Conservation (phyloP, 2,113 vertebrate species). For the Himantopus leucocephalus region DNA sequence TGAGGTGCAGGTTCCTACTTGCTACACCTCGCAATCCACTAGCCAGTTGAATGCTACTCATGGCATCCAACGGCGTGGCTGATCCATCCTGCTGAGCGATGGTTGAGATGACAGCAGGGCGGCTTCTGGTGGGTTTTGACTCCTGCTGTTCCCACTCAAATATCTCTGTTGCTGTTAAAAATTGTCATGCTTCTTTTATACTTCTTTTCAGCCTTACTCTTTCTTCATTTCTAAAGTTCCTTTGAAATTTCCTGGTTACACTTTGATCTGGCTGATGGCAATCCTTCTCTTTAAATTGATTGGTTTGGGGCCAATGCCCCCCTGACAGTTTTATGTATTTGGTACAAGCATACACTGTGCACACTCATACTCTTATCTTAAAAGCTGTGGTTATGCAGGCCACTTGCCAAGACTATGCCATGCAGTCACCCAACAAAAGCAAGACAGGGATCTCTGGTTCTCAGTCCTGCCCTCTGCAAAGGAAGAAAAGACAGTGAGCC, state of each 20-base stretch:
- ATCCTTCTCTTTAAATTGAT: not conserved
- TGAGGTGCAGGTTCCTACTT: not conserved
- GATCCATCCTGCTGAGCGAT: not conserved
- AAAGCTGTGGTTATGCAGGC: not conserved
- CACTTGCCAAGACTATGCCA: not conserved
- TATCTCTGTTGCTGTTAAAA: not conserved
- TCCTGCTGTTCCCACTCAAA: not conserved
- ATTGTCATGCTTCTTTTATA: not conserved
- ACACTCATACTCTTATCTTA: fast-evolving
- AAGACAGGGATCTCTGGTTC: not conserved
- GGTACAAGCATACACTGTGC: no score
- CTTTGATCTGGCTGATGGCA: not conserved
- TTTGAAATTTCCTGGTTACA: not conserved
- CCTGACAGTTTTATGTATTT: not conserved
- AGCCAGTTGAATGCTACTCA: not conserved
- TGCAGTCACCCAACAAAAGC: not conserved
- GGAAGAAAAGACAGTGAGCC: not conserved
- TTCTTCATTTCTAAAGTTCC: not conserved
- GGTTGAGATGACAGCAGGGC: not conserved
- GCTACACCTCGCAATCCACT: not conserved
- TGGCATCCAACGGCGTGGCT: fast-evolving
- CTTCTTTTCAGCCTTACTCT: not conserved
- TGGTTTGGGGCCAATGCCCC: not conserved
- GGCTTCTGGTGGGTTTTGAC: not conserved
- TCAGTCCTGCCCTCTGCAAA: not conserved